Percentiles rank a stretch among this genome's conserved stretches.
Evolutionary conservation across 2,113 vertebrate genomes (phyloP).

Genomic region (Channa maculata): DNA sequence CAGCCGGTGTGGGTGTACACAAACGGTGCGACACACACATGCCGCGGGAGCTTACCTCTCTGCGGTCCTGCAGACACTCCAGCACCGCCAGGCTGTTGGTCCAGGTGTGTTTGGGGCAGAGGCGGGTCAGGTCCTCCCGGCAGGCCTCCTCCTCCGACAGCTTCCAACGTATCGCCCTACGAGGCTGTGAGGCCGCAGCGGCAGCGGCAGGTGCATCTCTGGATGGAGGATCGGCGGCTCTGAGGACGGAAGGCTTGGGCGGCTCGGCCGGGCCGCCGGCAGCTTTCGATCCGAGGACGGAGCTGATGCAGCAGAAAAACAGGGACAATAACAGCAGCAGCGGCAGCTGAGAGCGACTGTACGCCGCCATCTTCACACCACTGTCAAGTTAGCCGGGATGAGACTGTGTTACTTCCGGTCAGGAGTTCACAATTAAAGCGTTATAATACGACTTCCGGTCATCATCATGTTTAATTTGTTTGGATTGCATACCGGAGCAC

Average conservation of each 20-base stretch:
- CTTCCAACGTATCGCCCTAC: conserved; percentile 89
- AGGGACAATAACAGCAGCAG: conserved; percentile 67
- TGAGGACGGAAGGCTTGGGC: conserved; percentile 48
- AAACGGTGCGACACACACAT: conserved; percentile 57
- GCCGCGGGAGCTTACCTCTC: conserved; percentile 85
- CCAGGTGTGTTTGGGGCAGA: conserved; percentile 96
- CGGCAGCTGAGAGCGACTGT: conserved; percentile 72
- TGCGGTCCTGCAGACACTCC: conserved; percentile 94
- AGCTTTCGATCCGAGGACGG: conserved; percentile 48
- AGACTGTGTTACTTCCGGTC: conserved; percentile 50
- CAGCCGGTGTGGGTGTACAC: neutral
- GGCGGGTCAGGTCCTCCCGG: conserved; percentile 91
- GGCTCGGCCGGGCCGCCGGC: conserved; percentile 62
- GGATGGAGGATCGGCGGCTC: conserved; percentile 54
- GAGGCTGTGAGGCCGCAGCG: conserved; percentile 78
- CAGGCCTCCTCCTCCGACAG: conserved; percentile 95
- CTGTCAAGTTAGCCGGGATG: conserved; percentile 33
- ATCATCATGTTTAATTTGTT: neutral
- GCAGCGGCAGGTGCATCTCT: conserved; percentile 75
- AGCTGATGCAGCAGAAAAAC: conserved; percentile 52
- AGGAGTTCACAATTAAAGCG: conserved; percentile 39
- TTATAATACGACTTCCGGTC: conserved; percentile 3
- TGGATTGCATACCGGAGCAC: no score
- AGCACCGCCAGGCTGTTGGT: conserved; percentile 96
- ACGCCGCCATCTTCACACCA: conserved; percentile 84